Conservation (phyloP, 2,113 vertebrate species). For the Otocyon megalotis region DNA sequence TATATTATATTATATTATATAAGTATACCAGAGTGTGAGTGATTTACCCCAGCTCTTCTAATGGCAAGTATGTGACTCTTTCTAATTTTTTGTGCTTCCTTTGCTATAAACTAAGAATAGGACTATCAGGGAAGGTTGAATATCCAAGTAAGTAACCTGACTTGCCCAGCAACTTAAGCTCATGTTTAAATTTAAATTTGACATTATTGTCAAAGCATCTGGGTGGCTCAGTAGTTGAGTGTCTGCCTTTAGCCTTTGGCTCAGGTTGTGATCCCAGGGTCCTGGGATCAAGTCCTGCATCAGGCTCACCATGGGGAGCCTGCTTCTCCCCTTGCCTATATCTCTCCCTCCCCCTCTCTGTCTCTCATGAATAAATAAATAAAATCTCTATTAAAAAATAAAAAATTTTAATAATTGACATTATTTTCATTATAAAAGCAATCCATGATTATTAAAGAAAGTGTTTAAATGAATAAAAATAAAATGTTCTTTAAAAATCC, state of each 20-base stretch:
- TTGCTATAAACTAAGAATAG: background rate
- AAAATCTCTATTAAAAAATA: too few species aligned
- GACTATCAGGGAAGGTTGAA: background rate
- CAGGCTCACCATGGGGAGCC: too few species aligned
- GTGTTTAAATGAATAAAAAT: background rate
- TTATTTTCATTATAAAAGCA: background rate
- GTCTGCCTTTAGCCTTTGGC: too few species aligned
- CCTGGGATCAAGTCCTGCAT: too few species aligned
- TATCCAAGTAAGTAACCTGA: background rate
- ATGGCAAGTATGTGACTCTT: background rate
- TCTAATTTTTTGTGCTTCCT: background rate
- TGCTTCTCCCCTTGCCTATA: too few species aligned
- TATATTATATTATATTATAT: too few species aligned
- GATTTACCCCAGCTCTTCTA: background rate
- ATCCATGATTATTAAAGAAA: background rate
- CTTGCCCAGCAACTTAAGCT: background rate
- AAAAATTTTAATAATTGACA: background rate
- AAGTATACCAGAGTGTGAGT: background rate
- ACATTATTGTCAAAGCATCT: background rate
- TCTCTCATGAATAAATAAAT: too few species aligned
- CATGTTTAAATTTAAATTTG: background rate
- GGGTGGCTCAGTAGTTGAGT: too few species aligned
- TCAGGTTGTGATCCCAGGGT: too few species aligned
- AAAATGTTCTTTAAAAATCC: background rate
- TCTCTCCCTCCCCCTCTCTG: too few species aligned